Conservation (phyloP, 2,888 invertebrate species). For the Drosophila diplacantha region DNA sequence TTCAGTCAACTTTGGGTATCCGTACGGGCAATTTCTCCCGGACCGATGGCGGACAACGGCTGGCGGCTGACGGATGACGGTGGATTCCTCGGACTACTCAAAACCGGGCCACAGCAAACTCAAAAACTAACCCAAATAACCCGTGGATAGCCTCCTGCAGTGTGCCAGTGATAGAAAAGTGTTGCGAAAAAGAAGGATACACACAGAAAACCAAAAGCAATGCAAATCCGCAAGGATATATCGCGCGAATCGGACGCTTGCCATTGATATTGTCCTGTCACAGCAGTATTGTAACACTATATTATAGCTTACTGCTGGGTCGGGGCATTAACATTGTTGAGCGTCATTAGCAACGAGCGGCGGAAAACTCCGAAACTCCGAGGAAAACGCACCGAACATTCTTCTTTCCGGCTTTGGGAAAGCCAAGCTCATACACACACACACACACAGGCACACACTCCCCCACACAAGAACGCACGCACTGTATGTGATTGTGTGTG, state of each 20-base stretch:
- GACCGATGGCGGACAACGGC: constrained; percentile 54
- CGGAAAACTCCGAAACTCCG: constrained; percentile 11
- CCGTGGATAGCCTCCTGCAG: constrained; percentile 12
- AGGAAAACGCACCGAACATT: constrained; percentile 20
- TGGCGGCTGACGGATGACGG: constrained; percentile 21
- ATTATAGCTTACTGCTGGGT: constrained; percentile 89
- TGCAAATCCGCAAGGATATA: constrained; percentile 3
- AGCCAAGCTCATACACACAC: constrained; percentile 17
- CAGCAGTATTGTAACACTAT: constrained; percentile 89
- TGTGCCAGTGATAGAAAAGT: constrained; percentile 23
- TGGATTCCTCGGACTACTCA: constrained; percentile 31
- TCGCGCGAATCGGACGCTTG: constrained; percentile 76
- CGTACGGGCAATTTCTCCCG: constrained; percentile 77
- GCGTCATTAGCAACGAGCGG: constrained; percentile 60
- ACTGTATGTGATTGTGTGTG: constrained; percentile 30
- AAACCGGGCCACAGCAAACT: constrained; percentile 26
- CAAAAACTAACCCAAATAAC: constrained; percentile 20
- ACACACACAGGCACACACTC: too few relatives aligned
- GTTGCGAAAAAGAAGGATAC: constrained; percentile 1
- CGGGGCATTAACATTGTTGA: constrained; percentile 90
- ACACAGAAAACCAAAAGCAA: background rate
- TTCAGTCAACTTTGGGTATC: constrained; percentile 78
- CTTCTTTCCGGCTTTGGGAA: constrained; percentile 22
- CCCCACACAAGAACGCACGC: constrained; percentile 16
- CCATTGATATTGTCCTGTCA: constrained; percentile 98